Evolutionary conservation across 2,888 invertebrate genomes (phyloP).

Genomic region (Anagyrus pseudococci): DNA sequence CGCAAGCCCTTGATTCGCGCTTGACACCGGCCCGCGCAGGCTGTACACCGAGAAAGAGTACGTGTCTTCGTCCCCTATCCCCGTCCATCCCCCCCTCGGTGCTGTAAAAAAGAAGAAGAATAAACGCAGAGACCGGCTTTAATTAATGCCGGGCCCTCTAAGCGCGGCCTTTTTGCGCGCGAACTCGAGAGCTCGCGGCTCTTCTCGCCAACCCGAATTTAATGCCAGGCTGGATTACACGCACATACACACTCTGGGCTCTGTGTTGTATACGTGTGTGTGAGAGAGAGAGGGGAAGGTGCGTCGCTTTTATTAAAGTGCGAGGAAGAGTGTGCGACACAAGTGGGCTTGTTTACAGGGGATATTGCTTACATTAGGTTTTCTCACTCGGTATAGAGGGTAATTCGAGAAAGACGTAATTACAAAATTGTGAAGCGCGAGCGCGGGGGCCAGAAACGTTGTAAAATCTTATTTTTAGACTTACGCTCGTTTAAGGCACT

Average conservation of each 20-base stretch:
- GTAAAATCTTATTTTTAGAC: too few species aligned
- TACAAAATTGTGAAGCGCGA: too few species aligned
- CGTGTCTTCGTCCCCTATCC: background rate
- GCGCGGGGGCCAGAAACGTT: too few species aligned
- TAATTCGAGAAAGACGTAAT: too few species aligned
- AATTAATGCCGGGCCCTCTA: slow-evolving; percentile 18
- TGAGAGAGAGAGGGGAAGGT: background rate
- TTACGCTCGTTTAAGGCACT: too few species aligned
- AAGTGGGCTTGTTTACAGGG: background rate
- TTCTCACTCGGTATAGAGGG: too few species aligned
- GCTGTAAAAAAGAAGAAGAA: background rate
- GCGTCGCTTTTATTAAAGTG: background rate
- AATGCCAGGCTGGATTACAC: slow-evolving; percentile 6
- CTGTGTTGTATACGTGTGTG: too few species aligned
- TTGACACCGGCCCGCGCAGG: background rate
- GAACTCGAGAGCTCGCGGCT: background rate
- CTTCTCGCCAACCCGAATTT: slow-evolving; percentile 1
- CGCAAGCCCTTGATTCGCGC: background rate
- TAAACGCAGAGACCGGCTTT: background rate
- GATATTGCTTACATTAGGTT: background rate
- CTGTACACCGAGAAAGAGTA: background rate
- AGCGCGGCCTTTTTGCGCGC: background rate
- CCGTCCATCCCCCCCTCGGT: background rate
- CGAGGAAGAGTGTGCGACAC: background rate
- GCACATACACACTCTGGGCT: too few species aligned